Percentiles rank a stretch among this genome's conserved stretches.
These are phyloP conservation scores for Engraulis encrasicolus DNA, from an alignment of 2,113 vertebrate genomes.

Conservation along the genomic window DNA sequence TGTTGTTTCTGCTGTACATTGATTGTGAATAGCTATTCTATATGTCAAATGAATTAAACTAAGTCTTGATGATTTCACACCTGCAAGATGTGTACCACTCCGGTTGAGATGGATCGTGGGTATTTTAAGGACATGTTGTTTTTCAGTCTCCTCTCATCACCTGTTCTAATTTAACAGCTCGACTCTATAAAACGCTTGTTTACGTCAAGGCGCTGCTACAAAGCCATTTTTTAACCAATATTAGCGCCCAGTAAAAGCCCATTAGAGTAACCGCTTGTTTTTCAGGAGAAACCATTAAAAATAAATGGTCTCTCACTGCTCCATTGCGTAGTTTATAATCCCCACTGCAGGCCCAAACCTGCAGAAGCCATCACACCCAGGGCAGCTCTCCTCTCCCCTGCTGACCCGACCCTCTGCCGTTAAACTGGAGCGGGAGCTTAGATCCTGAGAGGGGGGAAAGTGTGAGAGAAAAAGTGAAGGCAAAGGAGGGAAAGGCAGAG, in stretches of 20 bases:
- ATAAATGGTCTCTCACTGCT: conserved; percentile 36
- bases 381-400: conserved; percentile 16
- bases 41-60: background rate
- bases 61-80: background rate
- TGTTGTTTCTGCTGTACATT: background rate
- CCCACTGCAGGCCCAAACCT: conserved; percentile 18
- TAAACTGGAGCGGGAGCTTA: conserved; percentile 24
- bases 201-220: conserved; percentile 24
- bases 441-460: background rate
- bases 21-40: too few species aligned
- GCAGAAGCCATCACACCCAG: conserved; percentile 25
- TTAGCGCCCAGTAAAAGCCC: conserved; percentile 33
- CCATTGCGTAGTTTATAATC: conserved; percentile 35
- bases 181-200: conserved; percentile 23
- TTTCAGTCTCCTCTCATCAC: conserved; percentile 10
- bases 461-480: background rate
- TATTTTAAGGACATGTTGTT: conserved; percentile 3
- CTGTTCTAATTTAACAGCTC: conserved; percentile 21
- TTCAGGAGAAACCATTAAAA: conserved; percentile 35
- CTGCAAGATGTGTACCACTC: background rate
- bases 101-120: background rate
- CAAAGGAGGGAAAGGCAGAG: too few species aligned
- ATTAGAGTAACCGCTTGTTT: conserved; percentile 23
- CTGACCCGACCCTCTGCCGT: conserved; percentile 3
- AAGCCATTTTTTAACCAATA: conserved; percentile 18